phyloP scores from a whole-genome alignment of 2,797 vertebrate species.

The Chaetodon trifasciatus region DNA sequence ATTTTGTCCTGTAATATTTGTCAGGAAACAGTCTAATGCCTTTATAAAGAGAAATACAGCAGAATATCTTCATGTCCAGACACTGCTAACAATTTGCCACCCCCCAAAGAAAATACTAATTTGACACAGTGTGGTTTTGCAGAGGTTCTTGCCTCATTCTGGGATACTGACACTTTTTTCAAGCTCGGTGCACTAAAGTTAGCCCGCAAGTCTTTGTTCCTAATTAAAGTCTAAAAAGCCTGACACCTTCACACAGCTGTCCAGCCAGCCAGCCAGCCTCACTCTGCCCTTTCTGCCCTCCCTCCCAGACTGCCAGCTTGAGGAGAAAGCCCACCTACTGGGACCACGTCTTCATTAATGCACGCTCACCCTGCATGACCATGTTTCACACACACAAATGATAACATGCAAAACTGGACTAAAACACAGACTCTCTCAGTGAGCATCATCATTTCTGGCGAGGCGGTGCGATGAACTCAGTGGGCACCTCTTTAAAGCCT shows the following conservation, averaged over 20 bases:
- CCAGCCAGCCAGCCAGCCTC: constrained; percentile 11
- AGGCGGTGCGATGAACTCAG: background rate
- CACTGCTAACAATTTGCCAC: background rate
- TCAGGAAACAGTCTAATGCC: no score
- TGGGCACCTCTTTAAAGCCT: background rate
- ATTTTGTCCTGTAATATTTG: background rate
- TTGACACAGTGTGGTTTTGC: background rate
- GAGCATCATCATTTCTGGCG: background rate
- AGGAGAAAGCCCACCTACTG: constrained; percentile 42
- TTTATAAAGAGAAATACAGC: background rate
- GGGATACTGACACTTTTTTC: constrained; percentile 19
- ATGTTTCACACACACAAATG: constrained; percentile 7
- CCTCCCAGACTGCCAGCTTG: constrained; percentile 28
- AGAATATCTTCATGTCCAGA: background rate
- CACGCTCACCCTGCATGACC: constrained; percentile 2
- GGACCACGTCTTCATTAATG: constrained; percentile 46
- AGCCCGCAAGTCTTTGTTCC: constrained; percentile 22
- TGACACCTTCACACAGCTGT: constrained; percentile 36
- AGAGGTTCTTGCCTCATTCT: constrained; percentile 19
- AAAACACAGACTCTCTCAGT: constrained; percentile 2
- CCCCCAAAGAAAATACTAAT: background rate
- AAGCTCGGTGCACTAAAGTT: constrained; percentile 44
- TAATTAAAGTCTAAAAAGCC: constrained; percentile 67
- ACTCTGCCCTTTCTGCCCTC: constrained; percentile 37
- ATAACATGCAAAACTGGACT: background rate